phyloP scores from a whole-genome alignment of 1,140 invertebrate genomes.

The Trinorchestia longiramus region DNA sequence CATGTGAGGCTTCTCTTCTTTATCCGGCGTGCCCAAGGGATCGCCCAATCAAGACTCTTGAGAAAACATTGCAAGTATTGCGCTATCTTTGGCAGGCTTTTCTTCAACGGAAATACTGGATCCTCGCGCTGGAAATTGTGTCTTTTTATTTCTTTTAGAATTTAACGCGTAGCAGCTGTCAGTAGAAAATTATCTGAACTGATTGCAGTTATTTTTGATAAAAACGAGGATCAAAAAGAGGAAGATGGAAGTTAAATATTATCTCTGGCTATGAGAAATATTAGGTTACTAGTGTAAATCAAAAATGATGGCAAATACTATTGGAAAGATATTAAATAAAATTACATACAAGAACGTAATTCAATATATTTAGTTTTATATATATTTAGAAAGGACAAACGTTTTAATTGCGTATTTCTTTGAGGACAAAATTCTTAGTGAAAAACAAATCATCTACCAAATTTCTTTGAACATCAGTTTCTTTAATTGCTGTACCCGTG shows the following conservation, averaged over 20 bases:
- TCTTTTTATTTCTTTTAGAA: background rate
- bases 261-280: background rate
- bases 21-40: background rate
- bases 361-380: no score
- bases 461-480: no score
- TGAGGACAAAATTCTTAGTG: no score
- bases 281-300: no score
- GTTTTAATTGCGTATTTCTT: no score
- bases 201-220: background rate
- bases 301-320: no score
- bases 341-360: no score
- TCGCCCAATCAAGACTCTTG: slow-evolving; percentile 21
- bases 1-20: slow-evolving; percentile 11
- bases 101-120: background rate
- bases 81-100: background rate
- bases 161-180: background rate
- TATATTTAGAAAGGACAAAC: no score
- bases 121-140: background rate
- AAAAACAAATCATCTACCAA: no score
- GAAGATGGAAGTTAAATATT: background rate
- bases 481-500: no score
- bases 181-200: background rate
- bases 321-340: no score
- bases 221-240: background rate
- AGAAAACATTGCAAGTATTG: slow-evolving; percentile 35